Evolutionary conservation across 2,113 vertebrate genomes (phyloP), one percentile per base, ranked within the genome.

Genomic region (Casuarius casuarius): DNA sequence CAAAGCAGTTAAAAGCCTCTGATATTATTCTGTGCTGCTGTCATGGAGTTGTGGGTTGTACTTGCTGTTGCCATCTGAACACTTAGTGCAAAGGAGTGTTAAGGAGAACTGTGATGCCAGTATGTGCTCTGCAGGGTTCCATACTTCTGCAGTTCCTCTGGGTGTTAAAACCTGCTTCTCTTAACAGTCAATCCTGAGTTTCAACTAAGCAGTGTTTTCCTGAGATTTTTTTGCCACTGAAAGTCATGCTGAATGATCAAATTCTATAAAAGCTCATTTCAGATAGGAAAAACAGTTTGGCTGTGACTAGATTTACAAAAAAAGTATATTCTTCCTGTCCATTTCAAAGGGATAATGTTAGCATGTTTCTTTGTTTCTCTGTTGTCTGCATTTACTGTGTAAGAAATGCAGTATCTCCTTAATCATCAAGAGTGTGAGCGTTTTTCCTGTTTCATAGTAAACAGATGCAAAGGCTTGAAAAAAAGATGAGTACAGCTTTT

Each of bases 111-210:
- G 1, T 4, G n/a, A 28, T 49, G 51, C 12, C 19, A 40, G 38
- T 19, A 1, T 3, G 13, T 31, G 71, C 8, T 65, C 1, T 21
- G 0, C 2, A 14, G 23, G 16, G 23, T n/a, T 66, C 19, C 10
- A 2, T 7, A 6, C 51, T 54, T 63, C 74, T 42, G 44, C 66
- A 54, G 6, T 48, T 90, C 25, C 70, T 2, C 0, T n/a, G 14
- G 18, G 3, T 26, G 14, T 46, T 61, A 62, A 42, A 89, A 72
- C 21, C 31, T 38, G 6, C n/a, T 85, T 65, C 31, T 58, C 7
- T 48, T 70, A 70, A 51, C 87, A 49, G 11, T 52, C 77, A 80
- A 58, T 42, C 0, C 8, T 9, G 10, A 46, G 13, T 77, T 74
- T 84, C 4, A 26, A n/a, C 74, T 68, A 49, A 31, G n/a, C 1